Conservation (phyloP, 2,888 invertebrate genomes). For the Sturmia bella region DNA sequence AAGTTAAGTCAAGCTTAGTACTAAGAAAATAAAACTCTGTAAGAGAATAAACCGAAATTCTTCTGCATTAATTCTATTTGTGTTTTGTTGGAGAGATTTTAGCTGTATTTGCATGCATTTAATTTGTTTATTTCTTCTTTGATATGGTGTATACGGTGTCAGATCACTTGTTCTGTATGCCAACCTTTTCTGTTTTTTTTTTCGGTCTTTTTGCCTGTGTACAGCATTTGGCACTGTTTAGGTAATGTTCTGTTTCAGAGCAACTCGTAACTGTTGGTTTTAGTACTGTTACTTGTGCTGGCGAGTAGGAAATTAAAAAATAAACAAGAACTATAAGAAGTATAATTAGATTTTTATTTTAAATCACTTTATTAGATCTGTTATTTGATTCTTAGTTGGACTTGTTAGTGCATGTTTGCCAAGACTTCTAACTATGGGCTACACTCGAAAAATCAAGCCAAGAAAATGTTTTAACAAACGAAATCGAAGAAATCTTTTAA, state of each 20-base stretch:
- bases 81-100: too few species aligned
- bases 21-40: too few species aligned
- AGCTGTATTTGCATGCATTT: too few species aligned
- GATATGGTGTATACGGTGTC: slow-evolving; percentile 31
- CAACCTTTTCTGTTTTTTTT: background rate
- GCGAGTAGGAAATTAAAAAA: slow-evolving; percentile 45
- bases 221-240: slow-evolving; percentile 62
- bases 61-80: too few species aligned
- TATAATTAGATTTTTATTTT: slow-evolving; percentile 69
- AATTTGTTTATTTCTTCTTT: too few species aligned
- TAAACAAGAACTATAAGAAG: slow-evolving; percentile 61
- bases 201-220: background rate
- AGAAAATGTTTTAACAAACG: too few species aligned
- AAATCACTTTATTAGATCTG: slow-evolving; percentile 70
- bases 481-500: background rate
- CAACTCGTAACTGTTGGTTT: slow-evolving; percentile 29
- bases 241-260: slow-evolving; percentile 38
- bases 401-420: slow-evolving; percentile 44
- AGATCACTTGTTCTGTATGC: background rate
- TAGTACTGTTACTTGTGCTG: slow-evolving; percentile 34
- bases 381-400: slow-evolving; percentile 58
- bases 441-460: slow-evolving; percentile 16
- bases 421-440: background rate
- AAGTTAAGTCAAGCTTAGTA: too few species aligned
- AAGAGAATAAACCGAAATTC: too few species aligned